Percentiles rank a stretch among this genome's conserved stretches.
Evolutionary conservation across 2,888 invertebrate species (phyloP).

Genomic region (Heliconius sara): DNA sequence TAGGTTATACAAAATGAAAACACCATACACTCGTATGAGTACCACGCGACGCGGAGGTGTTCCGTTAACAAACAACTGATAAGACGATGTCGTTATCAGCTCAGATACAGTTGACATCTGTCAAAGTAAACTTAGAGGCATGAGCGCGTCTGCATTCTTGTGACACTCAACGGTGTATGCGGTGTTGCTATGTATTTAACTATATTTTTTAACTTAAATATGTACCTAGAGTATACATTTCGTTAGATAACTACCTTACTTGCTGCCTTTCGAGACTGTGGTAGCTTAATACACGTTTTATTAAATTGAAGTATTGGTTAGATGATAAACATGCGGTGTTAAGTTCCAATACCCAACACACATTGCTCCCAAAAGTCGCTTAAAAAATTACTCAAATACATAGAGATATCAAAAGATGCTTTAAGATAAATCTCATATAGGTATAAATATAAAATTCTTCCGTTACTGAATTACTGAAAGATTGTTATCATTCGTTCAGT

Average conservation of each 20-base stretch:
- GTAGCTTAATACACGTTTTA: neutral
- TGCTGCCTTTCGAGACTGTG: neutral
- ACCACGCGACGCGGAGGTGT: conserved; percentile 32
- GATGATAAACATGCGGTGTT: too few species aligned
- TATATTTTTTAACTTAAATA: conserved; percentile 2
- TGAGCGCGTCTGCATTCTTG: conserved; percentile 7
- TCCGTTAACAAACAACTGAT: conserved; percentile 46
- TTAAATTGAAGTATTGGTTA: neutral
- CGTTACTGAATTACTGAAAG: too few species aligned
- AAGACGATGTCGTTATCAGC: conserved; percentile 38
- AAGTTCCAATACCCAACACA: too few species aligned
- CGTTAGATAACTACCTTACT: too few species aligned
- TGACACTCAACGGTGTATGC: conserved; percentile 10
- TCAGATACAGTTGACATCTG: conserved; percentile 41
- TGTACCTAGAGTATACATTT: neutral
- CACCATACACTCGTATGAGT: neutral
- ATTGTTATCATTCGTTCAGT: too few species aligned
- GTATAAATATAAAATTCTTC: too few species aligned
- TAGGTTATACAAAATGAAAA: conserved; percentile 3
- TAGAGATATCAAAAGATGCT: too few species aligned
- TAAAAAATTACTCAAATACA: too few species aligned
- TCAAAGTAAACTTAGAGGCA: conserved; percentile 34
- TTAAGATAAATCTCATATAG: too few species aligned
- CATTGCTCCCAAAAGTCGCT: too few species aligned
- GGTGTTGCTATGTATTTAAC: conserved; percentile 17